Base-by-base conservation (phyloP, 2,113 vertebrate species). In the Pteropus alecto region DNA sequence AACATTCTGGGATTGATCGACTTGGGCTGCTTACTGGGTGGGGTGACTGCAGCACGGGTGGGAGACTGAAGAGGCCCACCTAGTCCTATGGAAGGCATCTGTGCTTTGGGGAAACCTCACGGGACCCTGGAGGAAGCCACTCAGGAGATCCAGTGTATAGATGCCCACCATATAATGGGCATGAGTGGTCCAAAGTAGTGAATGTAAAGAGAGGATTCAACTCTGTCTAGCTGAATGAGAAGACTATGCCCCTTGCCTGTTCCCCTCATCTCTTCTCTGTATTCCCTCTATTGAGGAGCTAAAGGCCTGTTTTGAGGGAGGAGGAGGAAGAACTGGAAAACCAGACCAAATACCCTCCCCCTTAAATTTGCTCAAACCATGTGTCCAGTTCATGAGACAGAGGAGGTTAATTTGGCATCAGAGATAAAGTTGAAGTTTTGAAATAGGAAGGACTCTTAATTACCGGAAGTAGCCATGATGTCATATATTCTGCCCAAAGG, bases 391-490 rank as follows among this genome's bases (percentile, higher is more conserved):
- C 33, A 19, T 3, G 41, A 76, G 51, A n/a, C 12, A 65, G 51
- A 90, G 9, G 33, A 41, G 3, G 30, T 24, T 58, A 87, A n/a
- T 26, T 56, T 83, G 19, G 26, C 43, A 38, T 70, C 9, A 38
- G 18, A 46, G 61, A 87, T 22, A 38, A 54, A 67, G 77, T 2
- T 58, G 90, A 87, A 92, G 15, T 77, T 89, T 63, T 90, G 70
- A 89, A 85, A 63, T 56, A 73, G 54, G 77, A 89, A 95, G 38
- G 46, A 60, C 43, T 94, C 87, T 77, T 74, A 91, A 81, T 90
- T 92, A 65, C 30, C 88, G 71, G 81, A 67, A 67, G 65, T n/a
- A 77, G 58, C 46, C 14, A 18, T 19, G 22, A 94, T 81, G 30
- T 77, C 61, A 68, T 82, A 22, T 43, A 46, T 46, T 95, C 71